Percentiles rank a stretch among this genome's conserved stretches.
Evolutionary conservation across 2,888 invertebrate species (phyloP).

Genomic region (Acrobeloides nanus): DNA sequence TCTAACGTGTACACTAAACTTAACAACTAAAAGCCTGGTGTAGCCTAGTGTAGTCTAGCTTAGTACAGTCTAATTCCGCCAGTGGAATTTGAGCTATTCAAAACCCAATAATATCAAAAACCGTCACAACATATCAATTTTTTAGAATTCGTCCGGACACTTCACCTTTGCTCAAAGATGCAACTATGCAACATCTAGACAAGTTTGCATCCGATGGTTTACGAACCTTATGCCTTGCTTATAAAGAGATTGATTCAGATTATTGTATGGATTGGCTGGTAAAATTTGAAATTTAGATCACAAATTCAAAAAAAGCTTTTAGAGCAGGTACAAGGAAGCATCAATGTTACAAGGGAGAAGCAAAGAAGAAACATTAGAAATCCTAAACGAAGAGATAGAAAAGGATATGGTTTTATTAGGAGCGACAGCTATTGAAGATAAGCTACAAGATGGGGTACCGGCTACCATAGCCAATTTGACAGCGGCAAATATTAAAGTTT

Average conservation of each 20-base stretch:
- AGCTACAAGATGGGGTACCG: constrained; percentile 90
- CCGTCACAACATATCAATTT: no score
- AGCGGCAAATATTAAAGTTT: constrained; percentile 90
- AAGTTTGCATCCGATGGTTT: constrained; percentile 63
- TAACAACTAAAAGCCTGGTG: no score
- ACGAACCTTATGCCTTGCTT: constrained; percentile 85
- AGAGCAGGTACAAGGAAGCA: constrained; percentile 55
- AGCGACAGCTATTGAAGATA: constrained; percentile 97
- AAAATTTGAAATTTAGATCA: constrained; percentile 1
- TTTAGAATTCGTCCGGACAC: constrained; percentile 29
- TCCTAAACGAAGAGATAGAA: constrained; percentile 94
- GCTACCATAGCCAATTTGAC: constrained; percentile 89
- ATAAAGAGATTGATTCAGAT: constrained; percentile 64
- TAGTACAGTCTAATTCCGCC: no score
- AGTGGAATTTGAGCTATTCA: no score
- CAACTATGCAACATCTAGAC: constrained; percentile 54
- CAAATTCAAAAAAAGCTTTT: constrained; percentile 12
- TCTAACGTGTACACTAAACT: no score
- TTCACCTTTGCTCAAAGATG: constrained; percentile 30
- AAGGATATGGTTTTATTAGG: constrained; percentile 74
- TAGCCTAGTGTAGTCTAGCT: no score
- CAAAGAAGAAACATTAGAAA: constrained; percentile 76
- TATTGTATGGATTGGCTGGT: constrained; percentile 52
- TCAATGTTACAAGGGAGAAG: constrained; percentile 31
- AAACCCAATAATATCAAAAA: no score